Base-by-base conservation (phyloP, 1,140 invertebrate genomes). In the Chelonus insularis region DNA sequence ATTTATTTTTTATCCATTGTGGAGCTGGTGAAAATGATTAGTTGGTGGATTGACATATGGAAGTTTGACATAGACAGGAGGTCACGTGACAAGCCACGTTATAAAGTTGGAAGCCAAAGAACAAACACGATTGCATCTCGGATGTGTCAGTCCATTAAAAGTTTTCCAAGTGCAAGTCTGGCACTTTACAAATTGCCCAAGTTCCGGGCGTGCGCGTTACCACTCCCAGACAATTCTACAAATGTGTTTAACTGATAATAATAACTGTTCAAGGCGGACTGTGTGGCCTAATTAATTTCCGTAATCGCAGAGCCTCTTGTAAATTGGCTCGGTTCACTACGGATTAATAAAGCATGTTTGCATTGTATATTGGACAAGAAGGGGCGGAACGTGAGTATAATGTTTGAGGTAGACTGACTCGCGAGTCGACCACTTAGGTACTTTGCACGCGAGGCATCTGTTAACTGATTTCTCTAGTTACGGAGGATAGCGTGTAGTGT, bases 121-220 rank as follows among this genome's bases (percentile, higher is more conserved):
- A 59, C 57, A 59, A 59, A 59, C 47, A 59, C 47, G 47, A 59
- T 51, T 65, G 50, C 59, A 61, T 65, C 63, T 65, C 52, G 60
- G 56, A 65, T 65, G 60, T 65, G 59, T 62, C 63, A 62, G 63
- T 65, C 63, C 63, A 65, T 65, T 65, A 65, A 65, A 65, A 65
- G 54, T 65, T 65, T 59, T 50, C 55, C 59, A 43, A 62, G 59
- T 65, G 29, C 59, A 65, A 57, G 55, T 48, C 57, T 51, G 47
- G 57, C 57, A 51, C 47, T 59, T 59, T 51, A 51, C 14, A 59
- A 59, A 59, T 59, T 59, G 45, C 57, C 20, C 57, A 59, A 59
- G 47, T 59, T 59, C 57, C 57, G 57, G 57, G 34, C 39, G 55
- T 57, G 41, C 55, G 41, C 41, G 55, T 16, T 20, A 29, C 41